phyloP scores from a whole-genome alignment of 2,797 vertebrate genomes.

The Anas capensis region DNA sequence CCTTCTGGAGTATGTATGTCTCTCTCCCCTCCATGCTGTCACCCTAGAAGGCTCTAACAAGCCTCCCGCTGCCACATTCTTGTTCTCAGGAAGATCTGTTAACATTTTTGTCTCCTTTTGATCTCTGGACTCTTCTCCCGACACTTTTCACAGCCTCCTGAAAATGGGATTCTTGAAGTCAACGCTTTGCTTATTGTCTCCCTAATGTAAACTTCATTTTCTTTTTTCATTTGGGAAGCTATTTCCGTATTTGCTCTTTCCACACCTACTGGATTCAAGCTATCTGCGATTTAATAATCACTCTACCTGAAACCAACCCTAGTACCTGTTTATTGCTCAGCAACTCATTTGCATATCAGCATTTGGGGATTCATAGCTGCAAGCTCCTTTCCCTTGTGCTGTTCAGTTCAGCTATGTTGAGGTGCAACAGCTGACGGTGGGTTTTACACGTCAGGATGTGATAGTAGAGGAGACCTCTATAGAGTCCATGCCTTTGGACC shows the following conservation, averaged over 20 bases:
- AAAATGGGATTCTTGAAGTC: slow-evolving; percentile 49
- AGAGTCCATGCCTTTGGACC: not conserved
- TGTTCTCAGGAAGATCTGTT: slow-evolving; percentile 52
- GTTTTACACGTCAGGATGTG: not conserved
- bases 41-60: slow-evolving; percentile 49
- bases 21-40: not conserved
- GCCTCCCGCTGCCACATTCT: slow-evolving; percentile 18
- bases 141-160: slow-evolving; percentile 53
- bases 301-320: not conserved
- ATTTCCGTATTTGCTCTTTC: not conserved
- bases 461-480: not conserved
- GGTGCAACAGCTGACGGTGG: not conserved
- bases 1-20: not conserved
- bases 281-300: not conserved
- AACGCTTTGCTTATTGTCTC: slow-evolving; percentile 56
- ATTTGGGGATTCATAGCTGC: not conserved
- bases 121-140: slow-evolving; percentile 37
- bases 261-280: not conserved
- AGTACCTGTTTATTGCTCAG: not conserved
- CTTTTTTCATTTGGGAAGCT: slow-evolving; percentile 35
- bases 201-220: slow-evolving; percentile 28
- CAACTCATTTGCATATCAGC: not conserved
- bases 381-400: not conserved
- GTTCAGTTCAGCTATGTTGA: not conserved
- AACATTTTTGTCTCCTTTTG: slow-evolving; percentile 49